These are phyloP conservation scores for Pentalonia nigronervosa DNA, from an alignment of 1,140 invertebrate genomes.

Conservation along the genomic window DNA sequence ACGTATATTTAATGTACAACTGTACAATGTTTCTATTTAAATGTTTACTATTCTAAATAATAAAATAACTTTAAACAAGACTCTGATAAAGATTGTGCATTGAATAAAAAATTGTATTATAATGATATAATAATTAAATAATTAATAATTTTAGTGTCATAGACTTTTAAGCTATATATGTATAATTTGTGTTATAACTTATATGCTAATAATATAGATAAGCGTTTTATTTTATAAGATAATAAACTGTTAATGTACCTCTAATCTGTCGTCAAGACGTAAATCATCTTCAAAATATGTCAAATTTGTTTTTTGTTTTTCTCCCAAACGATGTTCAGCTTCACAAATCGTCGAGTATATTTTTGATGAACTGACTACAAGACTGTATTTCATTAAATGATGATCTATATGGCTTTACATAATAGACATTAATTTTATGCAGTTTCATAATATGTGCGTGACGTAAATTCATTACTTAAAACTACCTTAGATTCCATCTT, in stretches of 20 bases:
- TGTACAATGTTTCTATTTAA: background rate
- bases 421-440: background rate
- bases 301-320: slow-evolving; percentile 24
- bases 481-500: slow-evolving; percentile 42
- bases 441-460: background rate
- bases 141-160: background rate
- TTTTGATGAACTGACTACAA: slow-evolving; percentile 47
- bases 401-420: slow-evolving; percentile 16
- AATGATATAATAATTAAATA: no score
- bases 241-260: background rate
- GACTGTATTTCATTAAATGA: slow-evolving; percentile 33
- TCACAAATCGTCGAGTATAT: slow-evolving; percentile 29
- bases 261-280: background rate
- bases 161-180: background rate
- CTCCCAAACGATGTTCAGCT: slow-evolving; percentile 12
- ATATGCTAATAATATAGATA: background rate
- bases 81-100: background rate
- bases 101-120: no score
- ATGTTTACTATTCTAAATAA: background rate
- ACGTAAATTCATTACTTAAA: background rate
- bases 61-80: background rate
- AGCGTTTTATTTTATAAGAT: background rate
- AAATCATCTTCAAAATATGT: background rate
- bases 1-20: background rate
- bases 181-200: background rate